Evolutionary conservation across 2,797 vertebrate genomes (phyloP).

Genomic region (Brachyrhaphis roseni): DNA sequence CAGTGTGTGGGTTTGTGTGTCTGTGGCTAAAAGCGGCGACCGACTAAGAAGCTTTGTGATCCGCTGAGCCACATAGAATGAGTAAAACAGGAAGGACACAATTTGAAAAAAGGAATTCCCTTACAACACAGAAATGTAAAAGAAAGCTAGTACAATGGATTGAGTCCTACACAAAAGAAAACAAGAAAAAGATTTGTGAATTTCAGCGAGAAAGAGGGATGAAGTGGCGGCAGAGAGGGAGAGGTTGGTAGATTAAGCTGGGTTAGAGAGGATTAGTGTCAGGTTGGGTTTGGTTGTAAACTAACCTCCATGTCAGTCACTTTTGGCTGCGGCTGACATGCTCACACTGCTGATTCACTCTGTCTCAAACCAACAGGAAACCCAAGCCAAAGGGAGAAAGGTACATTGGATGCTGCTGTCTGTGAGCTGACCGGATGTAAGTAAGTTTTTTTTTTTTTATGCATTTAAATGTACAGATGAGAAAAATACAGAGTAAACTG

Average conservation of each 20-base stretch:
- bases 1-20: constrained; percentile 24
- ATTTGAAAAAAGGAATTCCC: not conserved
- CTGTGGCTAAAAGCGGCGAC: constrained; percentile 55
- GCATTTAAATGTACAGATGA: not conserved
- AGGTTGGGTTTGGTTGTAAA: constrained; percentile 65
- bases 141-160: not conserved
- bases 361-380: constrained; percentile 9
- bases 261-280: constrained; percentile 65
- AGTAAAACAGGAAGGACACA: constrained; percentile 8
- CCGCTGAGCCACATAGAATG: constrained; percentile 44
- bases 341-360: constrained; percentile 33
- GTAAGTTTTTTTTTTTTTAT: not conserved
- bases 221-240: not conserved
- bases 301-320: constrained; percentile 52
- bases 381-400: constrained; percentile 22
- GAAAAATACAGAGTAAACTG: not conserved
- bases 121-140: not conserved
- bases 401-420: constrained; percentile 10
- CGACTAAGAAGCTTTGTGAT: constrained; percentile 71
- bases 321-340: constrained; percentile 25
- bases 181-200: not conserved
- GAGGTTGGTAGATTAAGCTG: constrained; percentile 51
- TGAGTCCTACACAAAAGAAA: not conserved
- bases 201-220: constrained; percentile 1
- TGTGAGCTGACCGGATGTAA: not conserved